These are phyloP conservation scores for Cololabis saira DNA, from an alignment of 2,113 vertebrate species.

Conservation along the genomic window DNA sequence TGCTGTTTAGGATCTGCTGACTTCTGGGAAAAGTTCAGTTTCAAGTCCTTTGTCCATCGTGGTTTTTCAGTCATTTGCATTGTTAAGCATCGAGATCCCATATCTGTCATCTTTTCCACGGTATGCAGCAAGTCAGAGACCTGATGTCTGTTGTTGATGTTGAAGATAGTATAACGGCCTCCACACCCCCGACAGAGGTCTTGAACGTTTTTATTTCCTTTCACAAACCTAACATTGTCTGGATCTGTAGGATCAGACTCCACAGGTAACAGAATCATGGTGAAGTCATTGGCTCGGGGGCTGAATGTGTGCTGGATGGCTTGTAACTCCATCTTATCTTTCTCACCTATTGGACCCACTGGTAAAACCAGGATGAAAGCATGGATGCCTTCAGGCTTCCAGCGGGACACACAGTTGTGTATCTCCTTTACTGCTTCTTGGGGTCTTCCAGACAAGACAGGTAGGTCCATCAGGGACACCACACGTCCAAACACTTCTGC, in stretches of 20 bases:
- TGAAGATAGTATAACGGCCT: slow-evolving; percentile 3
- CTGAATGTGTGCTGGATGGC: slow-evolving; percentile 16
- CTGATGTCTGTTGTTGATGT: slow-evolving; percentile 33
- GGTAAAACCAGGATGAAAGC: slow-evolving; percentile 49
- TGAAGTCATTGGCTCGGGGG: slow-evolving; percentile 29
- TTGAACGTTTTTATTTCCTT: slow-evolving; percentile 26
- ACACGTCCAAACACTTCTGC: too few relatives aligned
- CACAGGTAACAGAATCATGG: slow-evolving; percentile 22
- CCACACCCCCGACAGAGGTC: not conserved
- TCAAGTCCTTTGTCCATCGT: not conserved
- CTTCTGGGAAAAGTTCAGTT: not conserved
- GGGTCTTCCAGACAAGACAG: slow-evolving; percentile 31
- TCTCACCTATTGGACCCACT: slow-evolving; percentile 8
- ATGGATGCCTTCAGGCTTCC: slow-evolving; percentile 36
- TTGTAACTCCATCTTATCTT: slow-evolving; percentile 38
- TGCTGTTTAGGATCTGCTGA: fast-evolving
- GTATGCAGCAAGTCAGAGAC: slow-evolving; percentile 16
- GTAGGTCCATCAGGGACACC: slow-evolving; percentile 47
- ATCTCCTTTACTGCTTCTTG: not conserved
- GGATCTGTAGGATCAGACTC: slow-evolving; percentile 6
- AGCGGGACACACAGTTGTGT: slow-evolving; percentile 4
- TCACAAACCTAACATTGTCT: not conserved
- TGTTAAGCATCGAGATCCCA: slow-evolving; percentile 14
- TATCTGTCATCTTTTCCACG: slow-evolving; percentile 22
- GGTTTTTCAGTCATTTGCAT: slow-evolving; percentile 5